Conservation (phyloP, 2,888 invertebrate genomes). For the Xanthia icteritia region DNA sequence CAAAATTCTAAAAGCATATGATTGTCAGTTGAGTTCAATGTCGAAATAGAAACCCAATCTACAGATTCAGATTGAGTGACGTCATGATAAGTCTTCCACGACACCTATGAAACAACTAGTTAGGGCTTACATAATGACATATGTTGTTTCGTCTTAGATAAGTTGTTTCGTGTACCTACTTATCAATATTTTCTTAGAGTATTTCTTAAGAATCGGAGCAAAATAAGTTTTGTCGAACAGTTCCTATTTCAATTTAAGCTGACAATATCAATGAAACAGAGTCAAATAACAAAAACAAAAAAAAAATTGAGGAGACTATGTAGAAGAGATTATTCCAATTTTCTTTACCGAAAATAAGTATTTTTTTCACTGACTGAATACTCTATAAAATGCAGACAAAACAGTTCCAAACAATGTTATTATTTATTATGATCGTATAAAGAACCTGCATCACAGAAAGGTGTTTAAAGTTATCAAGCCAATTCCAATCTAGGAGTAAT, state of each 20-base stretch:
- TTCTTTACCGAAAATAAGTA: accelerated
- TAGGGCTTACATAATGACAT: too few relatives aligned
- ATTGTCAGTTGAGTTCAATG: neutral
- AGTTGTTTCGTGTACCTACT: neutral
- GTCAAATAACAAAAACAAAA: accelerated
- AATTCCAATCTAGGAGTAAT: slow-evolving; percentile 20
- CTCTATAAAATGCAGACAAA: neutral
- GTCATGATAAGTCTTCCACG: slow-evolving; percentile 14
- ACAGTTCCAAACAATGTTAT: too few relatives aligned
- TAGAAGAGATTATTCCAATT: neutral
- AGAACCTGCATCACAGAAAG: neutral
- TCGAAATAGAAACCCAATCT: too few relatives aligned
- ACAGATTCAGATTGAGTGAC: slow-evolving; percentile 1
- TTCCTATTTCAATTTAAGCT: too few relatives aligned
- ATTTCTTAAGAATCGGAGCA: neutral
- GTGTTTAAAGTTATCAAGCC: neutral
- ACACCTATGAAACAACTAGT: slow-evolving; percentile 16
- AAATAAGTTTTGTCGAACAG: neutral
- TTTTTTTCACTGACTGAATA: neutral
- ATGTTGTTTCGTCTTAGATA: too few relatives aligned
- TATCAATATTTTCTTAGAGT: neutral
- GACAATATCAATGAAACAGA: neutral
- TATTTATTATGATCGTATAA: neutral
- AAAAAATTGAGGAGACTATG: neutral
- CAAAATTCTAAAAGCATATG: neutral